Conservation (phyloP, 2,113 vertebrate genomes). For the Corythoichthys haematopterus region DNA sequence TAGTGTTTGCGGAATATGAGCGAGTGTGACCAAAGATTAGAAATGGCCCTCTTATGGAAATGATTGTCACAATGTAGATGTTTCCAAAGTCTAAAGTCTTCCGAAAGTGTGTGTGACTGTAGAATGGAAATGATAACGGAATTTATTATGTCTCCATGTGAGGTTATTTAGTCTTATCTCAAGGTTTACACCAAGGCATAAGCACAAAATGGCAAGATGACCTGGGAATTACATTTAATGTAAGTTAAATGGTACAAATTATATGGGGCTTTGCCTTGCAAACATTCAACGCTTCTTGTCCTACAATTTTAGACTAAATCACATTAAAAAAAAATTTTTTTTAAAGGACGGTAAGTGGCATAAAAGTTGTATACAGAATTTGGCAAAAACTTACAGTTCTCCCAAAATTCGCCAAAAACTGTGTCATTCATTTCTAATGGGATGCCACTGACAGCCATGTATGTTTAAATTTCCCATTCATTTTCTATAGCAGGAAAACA, state of each 20-base stretch:
- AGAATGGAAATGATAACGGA: neutral
- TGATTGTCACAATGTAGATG: neutral
- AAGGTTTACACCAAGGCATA: conserved; percentile 32
- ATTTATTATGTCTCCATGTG: conserved; percentile 25
- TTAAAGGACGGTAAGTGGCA: too few relatives aligned
- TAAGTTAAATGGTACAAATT: neutral
- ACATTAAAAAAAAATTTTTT: too few relatives aligned
- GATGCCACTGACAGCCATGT: too few relatives aligned
- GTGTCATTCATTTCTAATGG: too few relatives aligned
- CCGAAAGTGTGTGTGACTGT: neutral
- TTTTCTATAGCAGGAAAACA: too few relatives aligned
- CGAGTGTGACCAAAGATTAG: neutral
- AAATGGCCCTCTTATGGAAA: neutral
- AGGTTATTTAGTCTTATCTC: conserved; percentile 37
- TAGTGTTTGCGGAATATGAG: neutral
- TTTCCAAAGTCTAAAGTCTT: conserved; percentile 44
- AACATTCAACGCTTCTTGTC: too few relatives aligned
- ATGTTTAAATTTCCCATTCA: too few relatives aligned
- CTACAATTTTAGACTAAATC: too few relatives aligned
- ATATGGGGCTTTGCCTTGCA: neutral
- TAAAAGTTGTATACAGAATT: too few relatives aligned
- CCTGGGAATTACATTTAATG: neutral
- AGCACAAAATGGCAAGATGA: neutral
- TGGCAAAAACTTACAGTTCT: too few relatives aligned
- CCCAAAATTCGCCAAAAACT: too few relatives aligned